Base-by-base conservation (phyloP, 1,140 invertebrate species). In the Bemisia tabaci region DNA sequence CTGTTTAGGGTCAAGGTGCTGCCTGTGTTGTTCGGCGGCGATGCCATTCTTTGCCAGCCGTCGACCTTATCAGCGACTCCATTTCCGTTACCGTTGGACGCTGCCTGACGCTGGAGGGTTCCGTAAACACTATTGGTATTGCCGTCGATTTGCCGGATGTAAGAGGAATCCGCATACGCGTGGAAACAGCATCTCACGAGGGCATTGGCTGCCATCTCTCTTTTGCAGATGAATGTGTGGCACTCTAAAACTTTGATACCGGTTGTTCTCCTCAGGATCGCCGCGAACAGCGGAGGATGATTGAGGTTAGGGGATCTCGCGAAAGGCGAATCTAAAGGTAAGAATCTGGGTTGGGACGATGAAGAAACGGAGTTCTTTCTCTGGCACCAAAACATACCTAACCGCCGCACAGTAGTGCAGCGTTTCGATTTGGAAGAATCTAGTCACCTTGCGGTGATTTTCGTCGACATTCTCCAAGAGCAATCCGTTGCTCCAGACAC, bases 181-280 rank as follows among this genome's bases (percentile, higher is more conserved):
- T 95, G 93, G 77, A 96, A 96, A 79, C 93, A 95, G 77, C 93
- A 95, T 69, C 92, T 81, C 48, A 96, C 93, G 72, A 95, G 81
- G 66, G 94, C 94, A 75, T 96, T 96, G 39, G 93, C 93, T 5
- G 94, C 93, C 76, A 93, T 91, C 78, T 95, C 94, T 60, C 92
- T 84, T 73, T 95, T 95, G 79, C 95, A 98, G 72, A 99, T 94
- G 78, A 99, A 99, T 26, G 94, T 94, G 80, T 99, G 96, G 82
- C 97, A 99, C 80, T 99, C 97, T 12, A 99, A 82, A 21, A 99
- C 94, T 80, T 98, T 98, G 70, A 98, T 96, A n/a, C 97, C 96
- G 11, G 91, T 92, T 1, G 95, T 97, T 59, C 96, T 83, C 27
- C 96, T 83, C 59, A 98, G 80, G 62, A 99, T 97, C 66, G 94